Evolutionary conservation across 2,113 vertebrate species (phyloP).

Genomic region (Dromas ardeola): DNA sequence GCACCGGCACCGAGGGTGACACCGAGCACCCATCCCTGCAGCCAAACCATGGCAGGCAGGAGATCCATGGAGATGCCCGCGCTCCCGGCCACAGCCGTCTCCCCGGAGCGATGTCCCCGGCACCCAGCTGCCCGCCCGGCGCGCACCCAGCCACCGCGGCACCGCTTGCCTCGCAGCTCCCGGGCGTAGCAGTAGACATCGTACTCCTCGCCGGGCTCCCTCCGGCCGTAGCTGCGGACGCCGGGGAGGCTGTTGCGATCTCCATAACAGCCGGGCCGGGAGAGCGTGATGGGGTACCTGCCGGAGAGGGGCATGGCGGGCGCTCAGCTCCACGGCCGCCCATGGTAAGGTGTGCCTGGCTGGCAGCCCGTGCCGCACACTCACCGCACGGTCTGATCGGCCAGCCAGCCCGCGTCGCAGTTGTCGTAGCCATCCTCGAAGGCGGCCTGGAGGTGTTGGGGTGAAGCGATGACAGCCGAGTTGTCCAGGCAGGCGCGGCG

Average conservation of each 20-base stretch:
- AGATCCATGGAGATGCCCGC: rapidly evolving
- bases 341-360: rapidly evolving
- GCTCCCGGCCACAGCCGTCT: background rate
- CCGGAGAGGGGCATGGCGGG: background rate
- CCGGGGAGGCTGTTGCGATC: constrained; percentile 92
- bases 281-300: constrained; percentile 95
- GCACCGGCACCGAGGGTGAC: too few species aligned
- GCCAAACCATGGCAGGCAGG: rapidly evolving
- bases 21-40: background rate
- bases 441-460: constrained; percentile 88
- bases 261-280: constrained; percentile 94
- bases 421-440: constrained; percentile 96
- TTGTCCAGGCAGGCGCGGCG: constrained; percentile 85
- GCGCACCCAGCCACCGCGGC: rapidly evolving
- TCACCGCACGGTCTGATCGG: constrained; percentile 91
- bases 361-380: background rate
- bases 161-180: constrained; percentile 81
- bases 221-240: constrained; percentile 90
- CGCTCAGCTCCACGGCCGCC: rapidly evolving
- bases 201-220: constrained; percentile 84
- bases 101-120: background rate
- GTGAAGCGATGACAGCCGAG: constrained; percentile 84
- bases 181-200: constrained; percentile 94
- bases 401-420: constrained; percentile 95
- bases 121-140: rapidly evolving